A percentile compares a stretch with the other conserved stretches of the same genome.
These are phyloP conservation scores for Hippopotamyrus pictus DNA, from an alignment of 2,797 vertebrate species.

Conservation along the genomic window DNA sequence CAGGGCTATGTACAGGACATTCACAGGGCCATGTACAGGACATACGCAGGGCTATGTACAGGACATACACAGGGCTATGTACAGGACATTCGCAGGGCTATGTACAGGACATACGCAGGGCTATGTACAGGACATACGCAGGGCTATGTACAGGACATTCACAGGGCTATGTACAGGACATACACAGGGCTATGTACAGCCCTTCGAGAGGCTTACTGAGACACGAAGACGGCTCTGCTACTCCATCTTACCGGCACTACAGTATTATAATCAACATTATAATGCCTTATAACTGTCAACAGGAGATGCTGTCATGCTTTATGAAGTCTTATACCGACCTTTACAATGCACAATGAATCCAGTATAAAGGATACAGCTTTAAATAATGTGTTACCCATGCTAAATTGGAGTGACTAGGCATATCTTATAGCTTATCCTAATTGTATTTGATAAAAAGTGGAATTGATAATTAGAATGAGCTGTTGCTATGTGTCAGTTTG, in stretches of 20 bases:
- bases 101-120: background rate
- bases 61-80: background rate
- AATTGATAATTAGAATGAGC: background rate
- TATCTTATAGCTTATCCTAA: background rate
- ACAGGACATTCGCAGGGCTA: background rate
- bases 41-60: background rate
- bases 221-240: background rate
- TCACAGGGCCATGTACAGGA: background rate
- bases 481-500: background rate
- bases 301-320: background rate
- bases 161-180: too few species aligned
- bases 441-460: background rate
- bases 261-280: background rate
- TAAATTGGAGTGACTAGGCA: background rate
- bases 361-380: background rate
- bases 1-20: background rate
- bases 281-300: background rate
- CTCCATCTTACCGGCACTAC: background rate
- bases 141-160: too few species aligned
- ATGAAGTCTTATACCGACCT: background rate
- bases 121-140: background rate
- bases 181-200: background rate
- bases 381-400: background rate
- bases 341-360: background rate
- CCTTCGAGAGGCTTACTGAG: background rate